Percentiles rank a stretch among this genome's conserved stretches.
Conservation (phyloP, 2,797 vertebrate species). For the Sarcophilus harrisii region DNA sequence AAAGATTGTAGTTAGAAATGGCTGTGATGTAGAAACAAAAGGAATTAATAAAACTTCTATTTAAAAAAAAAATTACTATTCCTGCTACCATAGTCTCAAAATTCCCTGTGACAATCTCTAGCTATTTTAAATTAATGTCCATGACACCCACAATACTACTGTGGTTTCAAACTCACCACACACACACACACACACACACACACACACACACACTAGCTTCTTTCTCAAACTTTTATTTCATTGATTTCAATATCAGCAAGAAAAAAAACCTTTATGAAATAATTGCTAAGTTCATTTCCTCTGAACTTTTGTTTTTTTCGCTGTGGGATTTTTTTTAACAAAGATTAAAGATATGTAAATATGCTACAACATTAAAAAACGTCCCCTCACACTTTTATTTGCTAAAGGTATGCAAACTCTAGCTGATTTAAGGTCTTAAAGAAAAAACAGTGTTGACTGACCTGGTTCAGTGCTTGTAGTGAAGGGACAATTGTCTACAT, state of each 20-base stretch:
- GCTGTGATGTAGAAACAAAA: not conserved
- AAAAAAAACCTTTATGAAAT: not conserved
- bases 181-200: too few species aligned
- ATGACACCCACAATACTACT: slow-evolving; percentile 7
- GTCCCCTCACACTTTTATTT: slow-evolving; percentile 13
- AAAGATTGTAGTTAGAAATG: not conserved
- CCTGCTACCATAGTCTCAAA: slow-evolving; percentile 51
- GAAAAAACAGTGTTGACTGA: slow-evolving; percentile 52
- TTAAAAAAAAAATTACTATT: not conserved
- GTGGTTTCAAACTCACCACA: slow-evolving; percentile 52
- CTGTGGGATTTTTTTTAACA: slow-evolving; percentile 66
- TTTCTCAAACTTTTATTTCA: not conserved
- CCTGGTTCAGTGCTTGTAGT: not conserved
- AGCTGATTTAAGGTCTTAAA: slow-evolving; percentile 3
- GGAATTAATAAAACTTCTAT: not conserved
- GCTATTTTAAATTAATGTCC: slow-evolving; percentile 37
- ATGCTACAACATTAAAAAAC: slow-evolving; percentile 31
- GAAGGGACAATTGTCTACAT: slow-evolving; percentile 30
- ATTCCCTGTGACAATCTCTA: slow-evolving; percentile 29
- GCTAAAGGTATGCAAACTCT: slow-evolving; percentile 38
- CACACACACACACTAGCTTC: not conserved
- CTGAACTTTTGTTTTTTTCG: slow-evolving; percentile 49
- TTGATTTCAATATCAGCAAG: not conserved
- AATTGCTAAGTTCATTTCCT: not conserved
- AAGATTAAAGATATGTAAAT: slow-evolving; percentile 49